These are phyloP conservation scores for Sphaerophoria taeniata DNA, from an alignment of 2,888 invertebrate species.

Conservation along the genomic window DNA sequence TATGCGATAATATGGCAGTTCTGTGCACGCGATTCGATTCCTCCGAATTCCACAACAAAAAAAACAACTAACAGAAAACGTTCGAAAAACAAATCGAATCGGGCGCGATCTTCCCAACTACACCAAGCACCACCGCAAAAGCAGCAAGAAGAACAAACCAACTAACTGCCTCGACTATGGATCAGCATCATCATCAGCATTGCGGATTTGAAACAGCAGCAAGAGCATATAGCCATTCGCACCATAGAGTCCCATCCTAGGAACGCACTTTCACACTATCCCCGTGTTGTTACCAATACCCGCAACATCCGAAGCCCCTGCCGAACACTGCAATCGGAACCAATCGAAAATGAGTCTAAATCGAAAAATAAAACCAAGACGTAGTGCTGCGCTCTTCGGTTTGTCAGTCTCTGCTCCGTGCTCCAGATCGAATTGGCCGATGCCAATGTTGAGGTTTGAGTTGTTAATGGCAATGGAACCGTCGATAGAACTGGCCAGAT, in stretches of 20 bases:
- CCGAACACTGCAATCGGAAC: constrained; percentile 41
- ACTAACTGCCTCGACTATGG: constrained; percentile 69
- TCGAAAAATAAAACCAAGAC: constrained; percentile 63
- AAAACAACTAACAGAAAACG: constrained; percentile 11
- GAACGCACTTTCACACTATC: constrained; percentile 51
- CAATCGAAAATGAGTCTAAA: constrained; percentile 63
- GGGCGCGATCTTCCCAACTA: constrained; percentile 65
- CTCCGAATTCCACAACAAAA: constrained; percentile 55
- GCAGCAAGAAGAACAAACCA: constrained; percentile 42
- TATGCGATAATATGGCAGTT: constrained; percentile 51
- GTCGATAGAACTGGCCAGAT: constrained; percentile 23
- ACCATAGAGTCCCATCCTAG: constrained; percentile 50
- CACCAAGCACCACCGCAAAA: not conserved
- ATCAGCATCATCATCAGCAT: constrained; percentile 61
- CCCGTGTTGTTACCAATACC: not conserved
- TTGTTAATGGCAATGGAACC: constrained; percentile 16
- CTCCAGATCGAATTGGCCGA: constrained; percentile 63
- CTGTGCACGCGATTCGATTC: constrained; percentile 74
- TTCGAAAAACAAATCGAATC: constrained; percentile 58
- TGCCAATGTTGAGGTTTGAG: constrained; percentile 10
- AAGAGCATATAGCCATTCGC: constrained; percentile 40
- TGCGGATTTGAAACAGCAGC: constrained; percentile 20
- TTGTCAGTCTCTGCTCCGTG: constrained; percentile 30
- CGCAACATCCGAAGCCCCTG: not conserved
- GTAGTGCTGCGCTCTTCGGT: constrained; percentile 21